Conservation (phyloP, 1,140 invertebrate genomes). For the Solenopsis invicta region DNA sequence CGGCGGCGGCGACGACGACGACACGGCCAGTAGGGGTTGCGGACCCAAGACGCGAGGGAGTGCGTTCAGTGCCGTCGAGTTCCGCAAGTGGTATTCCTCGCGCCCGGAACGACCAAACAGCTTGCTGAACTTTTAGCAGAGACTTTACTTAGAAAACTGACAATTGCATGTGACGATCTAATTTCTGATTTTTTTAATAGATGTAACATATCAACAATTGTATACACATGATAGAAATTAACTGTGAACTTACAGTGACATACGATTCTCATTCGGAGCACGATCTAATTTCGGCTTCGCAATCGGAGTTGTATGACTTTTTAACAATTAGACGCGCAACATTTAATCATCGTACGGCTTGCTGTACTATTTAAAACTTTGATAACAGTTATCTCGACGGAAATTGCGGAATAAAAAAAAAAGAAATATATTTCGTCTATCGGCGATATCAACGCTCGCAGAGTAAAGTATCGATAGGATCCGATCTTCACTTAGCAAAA, state of each 20-base stretch:
- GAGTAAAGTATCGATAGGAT: not conserved
- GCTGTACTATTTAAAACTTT: not conserved
- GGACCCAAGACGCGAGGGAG: slow-evolving; percentile 58
- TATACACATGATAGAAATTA: not conserved
- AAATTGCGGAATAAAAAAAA: not conserved
- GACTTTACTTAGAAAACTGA: not conserved
- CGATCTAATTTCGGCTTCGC: not conserved
- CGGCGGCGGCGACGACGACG: not conserved
- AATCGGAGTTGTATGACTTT: not conserved
- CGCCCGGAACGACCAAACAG: not conserved
- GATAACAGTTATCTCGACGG: not conserved
- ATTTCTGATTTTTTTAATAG: not conserved
- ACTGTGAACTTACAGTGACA: not conserved
- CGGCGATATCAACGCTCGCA: not conserved
- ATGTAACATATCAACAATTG: not conserved
- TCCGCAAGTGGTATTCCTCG: slow-evolving; percentile 29
- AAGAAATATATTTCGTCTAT: not conserved
- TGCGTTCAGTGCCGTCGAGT: slow-evolving; percentile 10
- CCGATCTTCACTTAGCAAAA: not conserved
- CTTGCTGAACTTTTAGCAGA: not conserved
- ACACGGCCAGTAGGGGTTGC: slow-evolving; percentile 72
- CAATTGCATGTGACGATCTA: not conserved
- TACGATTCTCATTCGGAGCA: not conserved
- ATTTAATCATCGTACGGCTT: not conserved
- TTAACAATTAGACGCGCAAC: not conserved